Base-by-base conservation (phyloP, 2,888 invertebrate species). In the Aelia acuminata region DNA sequence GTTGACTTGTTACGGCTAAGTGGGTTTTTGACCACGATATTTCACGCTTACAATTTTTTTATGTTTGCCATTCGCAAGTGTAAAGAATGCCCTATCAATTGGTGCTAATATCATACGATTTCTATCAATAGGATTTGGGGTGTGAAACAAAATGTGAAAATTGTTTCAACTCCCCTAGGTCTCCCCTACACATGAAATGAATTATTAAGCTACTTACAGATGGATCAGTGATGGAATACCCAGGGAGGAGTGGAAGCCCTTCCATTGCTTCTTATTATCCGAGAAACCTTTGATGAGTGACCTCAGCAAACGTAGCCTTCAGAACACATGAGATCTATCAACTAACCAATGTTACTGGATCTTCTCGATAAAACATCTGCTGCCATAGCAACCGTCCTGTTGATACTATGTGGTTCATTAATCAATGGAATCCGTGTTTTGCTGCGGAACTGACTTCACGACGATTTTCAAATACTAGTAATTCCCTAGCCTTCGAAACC, bases 201-300 rank as follows among this genome's bases (percentile, higher is more conserved):
- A 10, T 7, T 43, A 43, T 26, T 26, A 7, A 20, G 7, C 18
- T 63, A 91, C 90, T 90, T 90, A 92, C 91, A 75, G 94, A 94
- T 8, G 95, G 94, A 92, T 96, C 95, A 57, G 93, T 92, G 91
- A 96, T 95, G 22, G 93, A 93, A 91, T 95, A 94, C 87, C 96
- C 96, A 13, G 96, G 96, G 88, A 96, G 92, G 92, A 95, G 94
- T 10, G 96, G 96, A 85, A 96, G 92, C 85, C 95, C 95, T 90
- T 93, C 92, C 91, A 92, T 92, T 75, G 88, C 48, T 13, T 31
- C n/a, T 39, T 31, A 13, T 57, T 10, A 31, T 43, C 50, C 47
- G 63, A 70, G 15, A 31, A 2, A 35, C 35, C 31, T 63, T 8
- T 31, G 3, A 10, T 11, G 43, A 22, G 43, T 11, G 3, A 43